Percentiles rank a stretch among this genome's conserved stretches.
Conservation (phyloP, 2,888 invertebrate genomes). For the Ferrisia virgata region DNA sequence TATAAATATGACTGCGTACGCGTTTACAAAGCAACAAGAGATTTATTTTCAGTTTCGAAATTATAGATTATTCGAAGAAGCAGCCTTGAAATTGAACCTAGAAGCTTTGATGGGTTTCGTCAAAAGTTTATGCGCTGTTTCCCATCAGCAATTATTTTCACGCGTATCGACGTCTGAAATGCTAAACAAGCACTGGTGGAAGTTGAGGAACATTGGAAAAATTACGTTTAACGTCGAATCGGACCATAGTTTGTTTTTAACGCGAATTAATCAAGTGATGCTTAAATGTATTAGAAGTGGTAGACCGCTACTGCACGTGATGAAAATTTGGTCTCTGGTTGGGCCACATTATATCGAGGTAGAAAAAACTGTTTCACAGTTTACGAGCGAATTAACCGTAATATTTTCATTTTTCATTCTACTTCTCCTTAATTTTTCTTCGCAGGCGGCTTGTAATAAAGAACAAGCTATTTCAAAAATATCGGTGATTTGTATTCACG, state of each 20-base stretch:
- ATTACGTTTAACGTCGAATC: conserved; percentile 50
- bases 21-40: background rate
- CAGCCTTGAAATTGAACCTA: conserved; percentile 81
- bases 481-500: conserved; percentile 86
- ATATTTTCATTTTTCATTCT: background rate
- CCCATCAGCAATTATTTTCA: conserved; percentile 68
- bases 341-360: conserved; percentile 93
- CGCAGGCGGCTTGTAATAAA: conserved; percentile 83
- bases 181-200: conserved; percentile 55
- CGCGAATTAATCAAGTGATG: conserved; percentile 83
- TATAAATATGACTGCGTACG: conserved; percentile 49
- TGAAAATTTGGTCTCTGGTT: conserved; percentile 87
- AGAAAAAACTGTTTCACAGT: too few relatives aligned
- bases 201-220: conserved; percentile 55
- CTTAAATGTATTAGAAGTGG: conserved; percentile 82
- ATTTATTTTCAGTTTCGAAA: background rate
- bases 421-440: conserved; percentile 46
- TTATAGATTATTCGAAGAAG: conserved; percentile 75
- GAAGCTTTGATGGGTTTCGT: conserved; percentile 80
- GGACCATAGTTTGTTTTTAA: conserved; percentile 61
- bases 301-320: conserved; percentile 82
- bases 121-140: conserved; percentile 77
- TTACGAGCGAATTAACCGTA: too few relatives aligned
- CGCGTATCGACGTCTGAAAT: conserved; percentile 11
- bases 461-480: conserved; percentile 85